phyloP scores from a whole-genome alignment of 1,140 invertebrate species.

The Drosophila sucinea region DNA sequence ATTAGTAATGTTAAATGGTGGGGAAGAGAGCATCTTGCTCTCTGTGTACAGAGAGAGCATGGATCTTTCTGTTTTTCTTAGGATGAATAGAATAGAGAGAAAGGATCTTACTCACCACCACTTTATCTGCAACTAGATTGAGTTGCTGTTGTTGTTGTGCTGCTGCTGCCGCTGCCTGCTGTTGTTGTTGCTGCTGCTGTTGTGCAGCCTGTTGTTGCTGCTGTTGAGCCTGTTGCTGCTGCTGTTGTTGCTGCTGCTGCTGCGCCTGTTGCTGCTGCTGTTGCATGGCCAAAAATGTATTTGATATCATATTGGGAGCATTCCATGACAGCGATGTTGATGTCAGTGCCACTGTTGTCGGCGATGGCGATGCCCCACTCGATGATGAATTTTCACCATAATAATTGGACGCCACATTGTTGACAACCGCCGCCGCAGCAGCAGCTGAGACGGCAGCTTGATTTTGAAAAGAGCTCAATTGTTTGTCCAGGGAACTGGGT shows the following conservation, averaged over 20 bases:
- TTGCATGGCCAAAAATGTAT: conserved; percentile 81
- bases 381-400: conserved; percentile 81
- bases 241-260: conserved; percentile 70
- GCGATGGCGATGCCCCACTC: conserved; percentile 77
- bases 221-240: conserved; percentile 68
- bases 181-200: conserved; percentile 57
- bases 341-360: conserved; percentile 75
- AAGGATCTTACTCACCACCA: conserved; percentile 74
- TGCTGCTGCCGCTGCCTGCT: conserved; percentile 51
- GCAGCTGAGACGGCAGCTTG: conserved; percentile 78
- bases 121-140: conserved; percentile 77
- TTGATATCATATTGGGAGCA: conserved; percentile 79
- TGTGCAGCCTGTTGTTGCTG: conserved; percentile 36
- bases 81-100: background rate
- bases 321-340: conserved; percentile 79
- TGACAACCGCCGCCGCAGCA: conserved; percentile 69
- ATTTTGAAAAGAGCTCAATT: conserved; percentile 76
- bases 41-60: background rate
- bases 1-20: conserved; percentile 25
- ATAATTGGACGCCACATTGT: conserved; percentile 79
- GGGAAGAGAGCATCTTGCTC: background rate
- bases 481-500: conserved; percentile 76
- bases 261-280: conserved; percentile 76
- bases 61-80: too few relatives aligned
- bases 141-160: conserved; percentile 65